These are phyloP conservation scores for Crotalus horridus DNA, from an alignment of 2,113 vertebrate species.

Conservation along the genomic window DNA sequence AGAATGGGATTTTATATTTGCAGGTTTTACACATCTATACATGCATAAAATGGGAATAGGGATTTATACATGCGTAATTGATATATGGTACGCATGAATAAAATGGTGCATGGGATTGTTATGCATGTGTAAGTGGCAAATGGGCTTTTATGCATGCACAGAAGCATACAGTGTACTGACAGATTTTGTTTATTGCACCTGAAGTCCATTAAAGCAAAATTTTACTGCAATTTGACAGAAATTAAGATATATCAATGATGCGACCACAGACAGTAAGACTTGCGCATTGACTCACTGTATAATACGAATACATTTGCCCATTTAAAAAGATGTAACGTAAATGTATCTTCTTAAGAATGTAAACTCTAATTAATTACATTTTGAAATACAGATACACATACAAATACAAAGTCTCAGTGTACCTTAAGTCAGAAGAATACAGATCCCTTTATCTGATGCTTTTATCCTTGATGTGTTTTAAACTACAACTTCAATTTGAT, in stretches of 20 bases:
- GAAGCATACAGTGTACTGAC: not conserved
- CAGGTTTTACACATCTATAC: not conserved
- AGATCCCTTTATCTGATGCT: accelerated
- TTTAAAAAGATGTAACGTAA: slow-evolving; percentile 33
- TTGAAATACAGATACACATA: accelerated
- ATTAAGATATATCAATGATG: slow-evolving; percentile 31
- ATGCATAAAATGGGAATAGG: not conserved
- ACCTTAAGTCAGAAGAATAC: not conserved
- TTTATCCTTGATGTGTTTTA: not conserved
- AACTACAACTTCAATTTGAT: not conserved
- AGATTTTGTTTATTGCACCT: not conserved
- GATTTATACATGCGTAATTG: not conserved
- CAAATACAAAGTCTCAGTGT: not conserved
- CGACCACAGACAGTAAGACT: slow-evolving; percentile 40
- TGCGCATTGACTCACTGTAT: slow-evolving; percentile 35
- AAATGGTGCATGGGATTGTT: not conserved
- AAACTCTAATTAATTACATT: slow-evolving; percentile 8
- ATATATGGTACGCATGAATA: not conserved
- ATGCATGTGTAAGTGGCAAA: not conserved
- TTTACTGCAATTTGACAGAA: slow-evolving; percentile 13
- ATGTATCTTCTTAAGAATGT: slow-evolving; percentile 28
- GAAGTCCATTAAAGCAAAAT: not conserved
- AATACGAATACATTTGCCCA: slow-evolving; percentile 20
- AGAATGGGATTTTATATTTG: not conserved
- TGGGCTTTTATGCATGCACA: not conserved